Evolutionary conservation across 2,113 vertebrate species (phyloP).

Genomic region (Turdus rufiventris): DNA sequence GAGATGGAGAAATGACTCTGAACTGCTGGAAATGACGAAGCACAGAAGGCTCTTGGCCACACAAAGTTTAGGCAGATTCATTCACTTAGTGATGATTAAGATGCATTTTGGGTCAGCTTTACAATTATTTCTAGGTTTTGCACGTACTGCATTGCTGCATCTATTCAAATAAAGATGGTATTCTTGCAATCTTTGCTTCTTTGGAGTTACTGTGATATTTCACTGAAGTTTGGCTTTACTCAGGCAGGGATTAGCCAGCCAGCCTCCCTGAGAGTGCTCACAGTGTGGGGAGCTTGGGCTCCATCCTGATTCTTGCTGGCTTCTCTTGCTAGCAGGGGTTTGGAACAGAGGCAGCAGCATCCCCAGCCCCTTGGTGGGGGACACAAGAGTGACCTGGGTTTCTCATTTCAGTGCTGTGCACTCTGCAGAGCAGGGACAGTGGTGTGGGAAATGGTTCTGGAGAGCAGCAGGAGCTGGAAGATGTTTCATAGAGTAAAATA

Average conservation of each 20-base stretch:
- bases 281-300: neutral
- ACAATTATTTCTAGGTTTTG: neutral
- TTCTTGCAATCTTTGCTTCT: neutral
- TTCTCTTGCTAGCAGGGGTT: neutral
- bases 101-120: neutral
- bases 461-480: neutral
- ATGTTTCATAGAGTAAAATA: neutral
- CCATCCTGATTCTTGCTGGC: neutral
- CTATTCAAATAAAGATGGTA: conserved; percentile 58
- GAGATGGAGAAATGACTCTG: neutral
- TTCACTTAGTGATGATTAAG: neutral
- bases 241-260: neutral
- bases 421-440: neutral
- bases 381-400: neutral
- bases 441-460: neutral
- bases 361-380: neutral
- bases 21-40: neutral
- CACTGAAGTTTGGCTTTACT: neutral
- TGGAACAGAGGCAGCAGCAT: neutral
- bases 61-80: neutral
- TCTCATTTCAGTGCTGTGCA: accelerated
- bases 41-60: neutral
- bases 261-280: neutral
- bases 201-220: neutral
- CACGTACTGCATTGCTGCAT: neutral